Base-by-base conservation (phyloP, 2,113 vertebrate species). In the Corythornis vintsioides region DNA sequence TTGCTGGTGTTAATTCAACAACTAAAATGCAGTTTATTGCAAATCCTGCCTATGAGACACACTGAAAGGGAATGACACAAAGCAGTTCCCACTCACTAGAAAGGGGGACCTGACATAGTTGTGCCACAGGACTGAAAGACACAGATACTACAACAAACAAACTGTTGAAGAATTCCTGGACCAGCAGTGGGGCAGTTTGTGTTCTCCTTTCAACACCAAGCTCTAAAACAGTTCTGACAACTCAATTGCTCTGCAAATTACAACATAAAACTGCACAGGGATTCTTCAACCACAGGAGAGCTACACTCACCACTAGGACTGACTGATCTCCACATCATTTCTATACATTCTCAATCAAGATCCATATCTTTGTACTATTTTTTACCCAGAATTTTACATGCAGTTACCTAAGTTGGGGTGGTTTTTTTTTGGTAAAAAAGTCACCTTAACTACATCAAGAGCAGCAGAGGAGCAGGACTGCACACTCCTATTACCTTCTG, bases 401-500 rank as follows among this genome's bases (percentile, higher is more conserved):
- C 26, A 40, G 10, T 63, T 66, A 83, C 1, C 1, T 1, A 55
- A 61, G 2, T 28, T 71, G 38, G 38, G 38, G 10, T 38, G 47
- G 19, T 13, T 48, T 48, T 22, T 22, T 48, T 50, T 48, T 48
- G 21, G 47, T 48, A 47, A 42, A 21, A 69, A 71, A 22, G 47
- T 10, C 26, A 64, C 15, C 14, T 31, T 25, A 80, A 65, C 55
- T 85, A 69, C 82, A 42, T 28, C 15, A 57, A 61, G 31, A 64
- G 4, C 11, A 64, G 48, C 33, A 86, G 50, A 31, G 11, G 8
- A 70, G 52, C 76, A 83, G 48, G 26, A 45, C 29, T 61, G 48
- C 6, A 24, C 7, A 4, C 18, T 47, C 50, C 75, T 47, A 92
- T 97, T 96, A 98, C 98, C 98, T 97, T 60, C 64, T n/a, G 73